phyloP scores from a whole-genome alignment of 2,888 invertebrate species.

The Synergus laeviventris region DNA sequence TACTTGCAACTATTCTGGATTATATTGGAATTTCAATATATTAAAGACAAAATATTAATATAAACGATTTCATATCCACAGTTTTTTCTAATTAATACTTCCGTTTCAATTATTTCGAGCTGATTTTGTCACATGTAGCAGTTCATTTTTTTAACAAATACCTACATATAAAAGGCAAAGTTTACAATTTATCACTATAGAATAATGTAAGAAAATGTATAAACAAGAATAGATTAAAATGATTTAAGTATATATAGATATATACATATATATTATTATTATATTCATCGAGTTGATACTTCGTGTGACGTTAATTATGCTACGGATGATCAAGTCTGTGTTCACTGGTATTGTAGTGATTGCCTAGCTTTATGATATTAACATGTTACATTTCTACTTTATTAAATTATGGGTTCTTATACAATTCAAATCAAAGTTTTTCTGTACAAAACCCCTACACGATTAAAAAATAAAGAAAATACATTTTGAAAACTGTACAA shows the following conservation, averaged over 20 bases:
- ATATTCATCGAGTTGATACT: conserved; percentile 26
- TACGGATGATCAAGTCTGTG: conserved; percentile 19
- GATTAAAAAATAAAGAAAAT: conserved; percentile 8
- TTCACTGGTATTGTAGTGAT: conserved; percentile 40
- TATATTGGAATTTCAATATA: too few relatives aligned
- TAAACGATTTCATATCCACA: too few relatives aligned
- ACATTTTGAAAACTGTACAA: conserved; percentile 4
- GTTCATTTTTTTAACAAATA: not conserved
- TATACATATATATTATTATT: conserved; percentile 18
- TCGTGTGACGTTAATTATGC: not conserved
- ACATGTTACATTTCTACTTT: conserved; percentile 37
- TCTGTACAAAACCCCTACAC: not conserved
- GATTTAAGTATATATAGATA: conserved; percentile 21
- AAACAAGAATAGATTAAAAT: conserved; percentile 17
- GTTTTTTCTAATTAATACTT: too few relatives aligned
- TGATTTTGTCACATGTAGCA: conserved; percentile 5
- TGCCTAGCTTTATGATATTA: conserved; percentile 19
- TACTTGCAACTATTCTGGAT: not conserved
- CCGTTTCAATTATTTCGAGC: not conserved
- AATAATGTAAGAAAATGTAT: conserved; percentile 37
- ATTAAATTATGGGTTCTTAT: conserved; percentile 29
- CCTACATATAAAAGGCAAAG: conserved; percentile 5
- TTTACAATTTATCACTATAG: conserved; percentile 16
- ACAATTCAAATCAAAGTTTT: not conserved
- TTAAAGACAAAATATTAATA: too few relatives aligned